A percentile compares a stretch with the other conserved stretches of the same genome.
These are phyloP conservation scores for Syrrhaptes paradoxus DNA, from an alignment of 2,113 vertebrate species.

Conservation along the genomic window DNA sequence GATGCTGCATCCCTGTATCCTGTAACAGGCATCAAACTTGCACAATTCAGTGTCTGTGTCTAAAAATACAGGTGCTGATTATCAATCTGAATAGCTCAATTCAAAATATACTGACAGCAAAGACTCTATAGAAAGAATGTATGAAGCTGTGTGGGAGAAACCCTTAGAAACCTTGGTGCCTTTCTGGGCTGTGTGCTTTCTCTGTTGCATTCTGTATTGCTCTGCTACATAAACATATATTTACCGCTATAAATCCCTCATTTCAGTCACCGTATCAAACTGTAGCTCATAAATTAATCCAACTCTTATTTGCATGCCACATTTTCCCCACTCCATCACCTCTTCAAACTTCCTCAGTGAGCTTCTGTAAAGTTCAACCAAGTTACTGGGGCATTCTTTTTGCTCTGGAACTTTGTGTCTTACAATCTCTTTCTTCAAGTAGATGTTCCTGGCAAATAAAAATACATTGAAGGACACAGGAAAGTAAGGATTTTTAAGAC, in stretches of 20 bases:
- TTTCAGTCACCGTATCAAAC: not conserved
- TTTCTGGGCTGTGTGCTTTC: not conserved
- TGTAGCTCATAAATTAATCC: not conserved
- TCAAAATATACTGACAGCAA: not conserved
- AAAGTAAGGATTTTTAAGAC: not conserved
- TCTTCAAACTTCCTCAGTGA: not conserved
- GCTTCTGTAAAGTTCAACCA: not conserved
- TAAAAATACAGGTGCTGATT: not conserved
- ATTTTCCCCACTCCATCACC: not conserved
- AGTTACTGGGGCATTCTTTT: not conserved
- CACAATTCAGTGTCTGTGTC: not conserved
- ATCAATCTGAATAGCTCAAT: not conserved
- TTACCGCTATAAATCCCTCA: not conserved
- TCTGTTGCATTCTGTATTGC: not conserved
- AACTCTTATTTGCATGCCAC: not conserved
- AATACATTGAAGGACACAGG: not conserved
- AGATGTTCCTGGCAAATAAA: not conserved
- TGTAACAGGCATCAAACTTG: not conserved
- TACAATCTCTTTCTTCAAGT: not conserved
- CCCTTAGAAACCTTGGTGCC: not conserved
- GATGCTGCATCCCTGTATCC: not conserved
- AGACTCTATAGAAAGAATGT: not conserved
- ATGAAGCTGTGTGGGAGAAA: not conserved
- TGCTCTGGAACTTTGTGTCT: not conserved
- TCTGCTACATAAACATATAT: not conserved